These are phyloP conservation scores for Stenchaetothrips biformis DNA, from an alignment of 2,888 invertebrate species.

Conservation along the genomic window DNA sequence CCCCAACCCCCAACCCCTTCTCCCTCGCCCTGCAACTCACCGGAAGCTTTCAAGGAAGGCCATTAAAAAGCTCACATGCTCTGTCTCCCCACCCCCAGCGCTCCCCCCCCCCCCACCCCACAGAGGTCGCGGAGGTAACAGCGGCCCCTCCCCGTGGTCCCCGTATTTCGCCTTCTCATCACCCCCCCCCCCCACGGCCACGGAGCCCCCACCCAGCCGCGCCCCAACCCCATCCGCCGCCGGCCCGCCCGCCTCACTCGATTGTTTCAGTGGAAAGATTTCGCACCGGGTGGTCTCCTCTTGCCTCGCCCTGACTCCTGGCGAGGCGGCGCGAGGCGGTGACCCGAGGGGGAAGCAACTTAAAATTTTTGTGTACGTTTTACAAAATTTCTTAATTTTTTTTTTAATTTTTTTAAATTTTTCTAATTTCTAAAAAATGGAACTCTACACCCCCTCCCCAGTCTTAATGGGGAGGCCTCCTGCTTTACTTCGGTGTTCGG, in stretches of 20 bases:
- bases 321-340: too few relatives aligned
- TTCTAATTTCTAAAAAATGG: too few relatives aligned
- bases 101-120: background rate
- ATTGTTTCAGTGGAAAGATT: conserved; percentile 29
- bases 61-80: conserved; percentile 5
- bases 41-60: background rate
- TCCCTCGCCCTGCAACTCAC: background rate
- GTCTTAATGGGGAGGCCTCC: too few relatives aligned
- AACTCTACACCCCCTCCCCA: too few relatives aligned
- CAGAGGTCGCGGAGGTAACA: too few relatives aligned
- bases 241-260: conserved; percentile 35
- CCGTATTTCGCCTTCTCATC: background rate
- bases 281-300: conserved; percentile 30
- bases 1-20: background rate
- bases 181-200: conserved; percentile 27
- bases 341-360: too few relatives aligned
- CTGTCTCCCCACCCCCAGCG: conserved; percentile 11
- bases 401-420: too few relatives aligned
- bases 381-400: too few relatives aligned
- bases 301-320: conserved; percentile 32
- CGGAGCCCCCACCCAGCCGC: background rate
- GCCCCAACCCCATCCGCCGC: background rate
- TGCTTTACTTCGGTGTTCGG: too few relatives aligned
- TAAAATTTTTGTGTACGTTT: too few relatives aligned
- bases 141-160: background rate